Percentiles rank a stretch among this genome's conserved stretches.
phyloP scores from a whole-genome alignment of 2,113 vertebrate genomes.

The Sphyrna mokarran region DNA sequence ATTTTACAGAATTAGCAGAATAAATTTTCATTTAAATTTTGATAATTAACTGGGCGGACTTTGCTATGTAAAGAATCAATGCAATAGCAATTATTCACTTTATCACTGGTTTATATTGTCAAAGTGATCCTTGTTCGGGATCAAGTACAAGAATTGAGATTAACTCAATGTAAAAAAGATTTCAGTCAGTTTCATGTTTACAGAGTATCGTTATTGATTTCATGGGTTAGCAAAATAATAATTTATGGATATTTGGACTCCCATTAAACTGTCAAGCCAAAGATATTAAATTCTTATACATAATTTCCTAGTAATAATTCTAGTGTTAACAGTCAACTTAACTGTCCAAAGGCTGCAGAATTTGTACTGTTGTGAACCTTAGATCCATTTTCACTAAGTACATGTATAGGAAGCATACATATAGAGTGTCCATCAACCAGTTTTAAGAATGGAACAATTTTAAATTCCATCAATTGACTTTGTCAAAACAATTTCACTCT shows the following conservation, averaged over 20 bases:
- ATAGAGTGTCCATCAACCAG: background rate
- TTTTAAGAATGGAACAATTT: background rate
- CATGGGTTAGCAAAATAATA: background rate
- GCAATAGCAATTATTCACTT: background rate
- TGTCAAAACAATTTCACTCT: background rate
- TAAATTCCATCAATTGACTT: background rate
- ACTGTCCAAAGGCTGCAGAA: background rate
- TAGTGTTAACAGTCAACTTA: background rate
- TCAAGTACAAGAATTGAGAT: background rate
- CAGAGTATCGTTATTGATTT: background rate
- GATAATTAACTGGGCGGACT: background rate
- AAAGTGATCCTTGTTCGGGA: background rate
- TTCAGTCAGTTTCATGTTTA: background rate
- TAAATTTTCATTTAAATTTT: constrained; percentile 3
- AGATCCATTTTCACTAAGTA: background rate
- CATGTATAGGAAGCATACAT: background rate
- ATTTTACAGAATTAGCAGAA: background rate
- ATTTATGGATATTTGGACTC: background rate
- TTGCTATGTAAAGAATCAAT: background rate
- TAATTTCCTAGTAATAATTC: background rate
- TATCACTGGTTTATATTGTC: background rate
- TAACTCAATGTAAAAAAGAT: background rate
- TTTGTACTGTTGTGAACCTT: background rate
- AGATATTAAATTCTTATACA: background rate
- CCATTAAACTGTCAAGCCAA: background rate